A percentile compares a stretch with the other conserved stretches of the same genome.
Evolutionary conservation across 2,888 invertebrate genomes (phyloP).

Genomic region (Pocota personata): DNA sequence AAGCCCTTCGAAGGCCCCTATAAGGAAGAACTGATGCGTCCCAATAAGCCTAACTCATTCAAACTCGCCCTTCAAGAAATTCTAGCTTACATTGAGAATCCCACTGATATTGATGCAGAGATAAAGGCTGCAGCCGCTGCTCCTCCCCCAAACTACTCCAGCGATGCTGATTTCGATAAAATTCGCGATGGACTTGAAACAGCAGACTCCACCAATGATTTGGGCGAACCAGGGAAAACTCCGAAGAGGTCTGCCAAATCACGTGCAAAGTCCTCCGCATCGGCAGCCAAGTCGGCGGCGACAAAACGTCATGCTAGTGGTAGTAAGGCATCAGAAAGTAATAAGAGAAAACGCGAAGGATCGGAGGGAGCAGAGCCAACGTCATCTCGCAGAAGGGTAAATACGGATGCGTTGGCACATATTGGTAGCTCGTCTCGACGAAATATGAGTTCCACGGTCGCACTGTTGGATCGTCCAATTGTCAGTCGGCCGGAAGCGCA

Average conservation of each 20-base stretch:
- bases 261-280: constrained; percentile 65
- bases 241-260: constrained; percentile 70
- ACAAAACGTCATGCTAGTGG: constrained; percentile 77
- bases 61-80: constrained; percentile 92
- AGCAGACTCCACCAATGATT: constrained; percentile 66
- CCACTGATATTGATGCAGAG: constrained; percentile 83
- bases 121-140: constrained; percentile 76
- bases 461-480: constrained; percentile 81
- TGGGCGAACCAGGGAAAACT: constrained; percentile 68
- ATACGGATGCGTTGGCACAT: constrained; percentile 77
- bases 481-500: constrained; percentile 87
- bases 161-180: constrained; percentile 89
- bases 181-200: constrained; percentile 84
- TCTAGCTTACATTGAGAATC: constrained; percentile 90
- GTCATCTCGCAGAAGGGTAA: constrained; percentile 77
- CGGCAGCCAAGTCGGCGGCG: constrained; percentile 72
- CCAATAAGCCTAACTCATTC: constrained; percentile 89
- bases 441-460: constrained; percentile 80
- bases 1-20: constrained; percentile 90
- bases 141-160: constrained; percentile 82
- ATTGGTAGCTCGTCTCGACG: constrained; percentile 76
- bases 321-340: constrained; percentile 61
- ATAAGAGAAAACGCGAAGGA: constrained; percentile 83
- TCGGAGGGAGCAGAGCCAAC: constrained; percentile 83
- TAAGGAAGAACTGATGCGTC: constrained; percentile 90